Evolutionary conservation across 2,888 invertebrate species (phyloP), one percentile per base, ranked within the genome.

Genomic region (Agrypnus murinus): DNA sequence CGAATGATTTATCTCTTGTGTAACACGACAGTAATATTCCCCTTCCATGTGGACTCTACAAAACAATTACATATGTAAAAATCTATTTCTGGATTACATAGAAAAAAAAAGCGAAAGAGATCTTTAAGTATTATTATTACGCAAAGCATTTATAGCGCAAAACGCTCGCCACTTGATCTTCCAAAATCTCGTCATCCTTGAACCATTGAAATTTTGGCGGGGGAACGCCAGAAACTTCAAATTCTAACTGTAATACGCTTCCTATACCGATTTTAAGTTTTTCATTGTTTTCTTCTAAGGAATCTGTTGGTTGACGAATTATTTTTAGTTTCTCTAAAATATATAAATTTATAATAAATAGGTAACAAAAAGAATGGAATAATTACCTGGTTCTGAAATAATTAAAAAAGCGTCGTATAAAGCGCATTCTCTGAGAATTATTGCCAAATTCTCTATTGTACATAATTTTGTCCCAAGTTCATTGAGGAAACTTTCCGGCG

Each of bases 11-110:
- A n/a, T 65, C 10, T 62, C 64, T 57, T 81, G 80, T 10, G 36
- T 69, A 8, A 79, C 74, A 17, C 62, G 31, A 38, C 79, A 79
- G 59, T 64, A 72, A 66, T 80, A 81, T 9, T 71, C 71, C 12
- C 81, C 80, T 55, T 74, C 76, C 68, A 73, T 65, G 7, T 59
- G 38, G 5, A 55, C 34, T 12, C 72, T 74, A 65, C 72, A 72
- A 66, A 40, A 38, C 9, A 5, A 12, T 14, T 19, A 5, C n/a
- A 17, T 5, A n/a, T 9, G 3, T 14, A 45, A 2, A 48, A 32
- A 43, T 3, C 19, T 34, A 34, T n/a, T n/a, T n/a, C n/a, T n/a
- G n/a, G n/a, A n/a, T n/a, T n/a, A 19, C 40, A 31, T 32, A 0
- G 40, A 48, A 25, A 32, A 4, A n/a, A 48, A 32, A 4, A n/a